Base-by-base conservation (phyloP, 2,113 vertebrate genomes). In the Aramus guarauna region DNA sequence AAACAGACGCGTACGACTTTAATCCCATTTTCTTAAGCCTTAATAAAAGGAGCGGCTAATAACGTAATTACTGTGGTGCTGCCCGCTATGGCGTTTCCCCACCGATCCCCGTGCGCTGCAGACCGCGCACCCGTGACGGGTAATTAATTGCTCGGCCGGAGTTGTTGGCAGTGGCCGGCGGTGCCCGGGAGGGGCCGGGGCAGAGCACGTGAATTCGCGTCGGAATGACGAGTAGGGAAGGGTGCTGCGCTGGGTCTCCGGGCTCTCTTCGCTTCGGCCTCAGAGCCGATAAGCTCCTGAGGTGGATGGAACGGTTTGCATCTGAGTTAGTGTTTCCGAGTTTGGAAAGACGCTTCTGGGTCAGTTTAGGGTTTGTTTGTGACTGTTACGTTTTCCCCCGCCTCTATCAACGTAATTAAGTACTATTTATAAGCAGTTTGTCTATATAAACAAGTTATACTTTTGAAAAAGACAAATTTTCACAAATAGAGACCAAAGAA, bases 141-240 rank as follows among this genome's bases (percentile, higher is more conserved):
- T 2, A 6, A 1, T 4, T 2, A 6, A 1, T 4, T 1, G n/a
- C 66, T 48, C 5, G 27, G n/a, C 23, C 12, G 68, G 29, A 34
- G 50, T 0, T 15, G 26, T 50, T 21, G 85, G 5, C 16, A 9
- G 58, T 2, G 53, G 14, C 47, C 13, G 72, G 23, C 64, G 1
- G 15, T 6, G 55, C 23, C 12, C 8, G 30, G 68, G 34, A n/a
- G 9, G 11, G 17, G 36, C 36, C 1, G 37, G 34, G 48, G 30
- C 13, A 30, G n/a, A 18, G 34, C 74, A 8, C 48, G 6, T 2
- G 50, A 15, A 3, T 19, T 47, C 41, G 8, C 15, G 22, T 14
- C 6, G 50, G 14, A 41, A 52, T 29, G 53, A 9, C 6, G 41
- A 13, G 34, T 29, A 6, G 71, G 29, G 16, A 7, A 9, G 30